Base-by-base conservation (phyloP, 1,140 invertebrate species). In the Lepidostoma basale region DNA sequence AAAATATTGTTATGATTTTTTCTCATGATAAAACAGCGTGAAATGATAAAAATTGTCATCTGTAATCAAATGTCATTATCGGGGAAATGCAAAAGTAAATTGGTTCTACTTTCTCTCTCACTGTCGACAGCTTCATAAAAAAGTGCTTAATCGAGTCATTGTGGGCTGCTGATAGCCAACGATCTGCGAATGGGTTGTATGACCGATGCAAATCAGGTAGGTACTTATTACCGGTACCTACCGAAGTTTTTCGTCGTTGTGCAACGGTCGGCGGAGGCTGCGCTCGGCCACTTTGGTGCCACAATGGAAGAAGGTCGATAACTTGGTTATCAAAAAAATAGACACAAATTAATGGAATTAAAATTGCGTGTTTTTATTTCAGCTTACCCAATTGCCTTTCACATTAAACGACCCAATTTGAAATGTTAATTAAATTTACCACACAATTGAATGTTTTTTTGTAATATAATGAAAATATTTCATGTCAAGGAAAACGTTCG, bases 11-110 rank as follows among this genome's bases (percentile, higher is more conserved):
- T 25, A 44, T 22, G 30, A 18, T 40, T 42, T 33, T 23, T 60
- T 42, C n/a, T 42, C 16, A 14, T 5, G 25, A 28, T 2, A n/a
- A 39, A 60, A 42, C 23, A 20, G 20, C 36, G 20, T 40, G 39
- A 60, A 60, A n/a, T n/a, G n/a, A n/a, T n/a, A n/a, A n/a, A n/a
- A n/a, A 60, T 44, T 26, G 25, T 25, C 20, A 12, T 39, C 14
- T 14, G 26, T 39, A 59, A 60, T 60, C 20, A 44, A 60, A 60
- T 60, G 39, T 42, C 56, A 44, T 58, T 39, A 39, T 58, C 16
- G 54, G 20, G 33, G 33, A 54, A 54, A 54, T 18, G 30, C 30
- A 14, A 26, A 26, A n/a, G 9, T 16, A 33, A 54, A 54, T 54
- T 54, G 8, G 49, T 14, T 54, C 12, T 30, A 58, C 56, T 60